Base-by-base conservation (phyloP, 2,113 vertebrate species). In the Ptilonorhynchus violaceus region DNA sequence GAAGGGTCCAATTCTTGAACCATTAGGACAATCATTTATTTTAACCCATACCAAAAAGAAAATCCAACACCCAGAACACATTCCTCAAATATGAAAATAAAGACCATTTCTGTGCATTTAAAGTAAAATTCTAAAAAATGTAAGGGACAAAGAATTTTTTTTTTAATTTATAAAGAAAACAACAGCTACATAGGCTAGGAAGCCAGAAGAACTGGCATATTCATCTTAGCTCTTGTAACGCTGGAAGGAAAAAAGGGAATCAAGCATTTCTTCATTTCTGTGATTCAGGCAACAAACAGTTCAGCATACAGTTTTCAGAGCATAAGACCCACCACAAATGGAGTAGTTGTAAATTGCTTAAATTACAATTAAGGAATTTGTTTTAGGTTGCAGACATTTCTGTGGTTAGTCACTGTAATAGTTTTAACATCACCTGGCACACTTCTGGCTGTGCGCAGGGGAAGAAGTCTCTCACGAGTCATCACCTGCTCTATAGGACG, bases 31-130 rank as follows among this genome's bases (percentile, higher is more conserved):
- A 76, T 92, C 92, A 83, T 63, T 94, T 94, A 3, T 92, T 96
- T 96, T 84, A 87, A 95, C 56, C 62, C 96, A 78, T 86, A 84
- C 85, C 86, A 95, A 94, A 97, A 94, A 93, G 42, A 85, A 93
- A 91, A 63, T 31, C n/a, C 7, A 14, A 70, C 39, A 77, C 9
- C 3, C 62, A 46, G 18, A 91, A 72, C 11, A 52, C 79, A 60
- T 85, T 95, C 73, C 76, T 94, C 56, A 84, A 52, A 82, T 60
- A 28, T 4, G 41, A 88, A 94, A 74, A 49, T 55, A 70, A 14
- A 3, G 46, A 88, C 72, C 42, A 60, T 75, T 92, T 91, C 41
- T 53, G 25, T 70, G 74, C 85, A 88, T 96, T 94, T 91, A 72
- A 92, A 88, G 58, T 67, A n/a, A 90, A 93, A 81, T 13, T 33